A percentile compares a stretch with the other conserved stretches of the same genome.
Evolutionary conservation across 2,113 vertebrate species (phyloP).

Genomic region (Tapirus terrestris): DNA sequence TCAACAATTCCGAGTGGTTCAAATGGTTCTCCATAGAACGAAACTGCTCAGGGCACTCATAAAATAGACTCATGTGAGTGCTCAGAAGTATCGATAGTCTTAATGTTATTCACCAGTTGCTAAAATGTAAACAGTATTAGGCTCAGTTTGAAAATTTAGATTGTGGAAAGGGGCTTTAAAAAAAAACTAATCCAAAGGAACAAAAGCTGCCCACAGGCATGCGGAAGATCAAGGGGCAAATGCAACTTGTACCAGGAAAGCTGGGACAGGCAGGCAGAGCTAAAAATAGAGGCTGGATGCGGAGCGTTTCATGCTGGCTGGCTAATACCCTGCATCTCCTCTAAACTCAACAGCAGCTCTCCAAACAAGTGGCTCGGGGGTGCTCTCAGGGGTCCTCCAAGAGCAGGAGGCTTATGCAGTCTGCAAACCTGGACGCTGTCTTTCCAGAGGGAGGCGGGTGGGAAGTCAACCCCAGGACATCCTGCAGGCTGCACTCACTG

Average conservation of each 20-base stretch:
- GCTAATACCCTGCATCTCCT: not conserved
- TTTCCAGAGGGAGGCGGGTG: not conserved
- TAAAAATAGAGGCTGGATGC: fast-evolving
- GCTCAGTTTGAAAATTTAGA: not conserved
- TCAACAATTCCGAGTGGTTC: not conserved
- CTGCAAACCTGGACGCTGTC: not conserved
- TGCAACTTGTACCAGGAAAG: fast-evolving
- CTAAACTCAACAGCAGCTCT: not conserved
- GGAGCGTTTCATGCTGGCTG: fast-evolving
- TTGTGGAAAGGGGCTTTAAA: not conserved
- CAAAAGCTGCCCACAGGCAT: not conserved
- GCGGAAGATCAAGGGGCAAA: not conserved
- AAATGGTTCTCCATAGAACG: fast-evolving
- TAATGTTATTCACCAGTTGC: not conserved
- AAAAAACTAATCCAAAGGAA: not conserved
- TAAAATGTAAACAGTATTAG: not conserved
- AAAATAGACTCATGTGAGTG: fast-evolving
- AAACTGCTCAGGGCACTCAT: fast-evolving
- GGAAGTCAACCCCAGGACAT: not conserved
- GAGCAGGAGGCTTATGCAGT: too few species aligned
- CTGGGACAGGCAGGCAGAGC: too few species aligned
- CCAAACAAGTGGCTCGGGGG: not conserved
- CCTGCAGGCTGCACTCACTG: fast-evolving
- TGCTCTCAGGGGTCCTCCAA: fast-evolving
- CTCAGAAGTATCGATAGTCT: fast-evolving